A percentile compares a stretch with the other conserved stretches of the same genome.
Conservation (phyloP, 2,797 vertebrate genomes). For the Lophotriccus pileatus region DNA sequence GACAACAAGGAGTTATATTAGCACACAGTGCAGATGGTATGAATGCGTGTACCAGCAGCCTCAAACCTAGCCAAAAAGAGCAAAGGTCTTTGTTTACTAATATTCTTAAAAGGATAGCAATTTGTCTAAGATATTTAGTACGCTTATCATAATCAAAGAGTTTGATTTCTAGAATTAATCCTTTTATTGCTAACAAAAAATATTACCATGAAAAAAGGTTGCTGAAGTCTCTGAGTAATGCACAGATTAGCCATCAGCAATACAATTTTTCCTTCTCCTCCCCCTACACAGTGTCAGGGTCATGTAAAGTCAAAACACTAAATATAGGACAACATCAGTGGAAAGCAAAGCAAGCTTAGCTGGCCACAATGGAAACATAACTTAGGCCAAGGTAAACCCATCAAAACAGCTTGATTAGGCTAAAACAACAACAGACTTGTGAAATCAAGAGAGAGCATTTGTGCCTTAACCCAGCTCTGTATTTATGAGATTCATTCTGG, state of each 20-base stretch:
- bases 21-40: constrained; percentile 61
- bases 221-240: neutral
- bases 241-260: constrained; percentile 44
- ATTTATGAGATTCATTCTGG: neutral
- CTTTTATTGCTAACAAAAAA: constrained; percentile 55
- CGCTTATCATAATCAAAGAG: constrained; percentile 38
- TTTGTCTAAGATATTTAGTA: constrained; percentile 57
- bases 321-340: constrained; percentile 31
- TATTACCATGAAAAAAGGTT: constrained; percentile 37
- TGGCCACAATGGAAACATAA: neutral
- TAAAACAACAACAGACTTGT: neutral
- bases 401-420: neutral
- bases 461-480: neutral
- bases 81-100: constrained; percentile 67
- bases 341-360: constrained; percentile 20
- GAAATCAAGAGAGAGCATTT: neutral
- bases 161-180: constrained; percentile 58
- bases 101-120: constrained; percentile 69
- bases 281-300: constrained; percentile 27
- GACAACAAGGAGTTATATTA: constrained; percentile 73
- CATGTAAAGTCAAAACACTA: constrained; percentile 45
- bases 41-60: constrained; percentile 42
- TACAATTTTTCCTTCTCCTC: constrained; percentile 27
- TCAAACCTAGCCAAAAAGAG: constrained; percentile 42
- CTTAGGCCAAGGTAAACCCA: constrained; percentile 6